Evolutionary conservation across 2,797 vertebrate genomes (phyloP).

Genomic region (Delichon dasypus): DNA sequence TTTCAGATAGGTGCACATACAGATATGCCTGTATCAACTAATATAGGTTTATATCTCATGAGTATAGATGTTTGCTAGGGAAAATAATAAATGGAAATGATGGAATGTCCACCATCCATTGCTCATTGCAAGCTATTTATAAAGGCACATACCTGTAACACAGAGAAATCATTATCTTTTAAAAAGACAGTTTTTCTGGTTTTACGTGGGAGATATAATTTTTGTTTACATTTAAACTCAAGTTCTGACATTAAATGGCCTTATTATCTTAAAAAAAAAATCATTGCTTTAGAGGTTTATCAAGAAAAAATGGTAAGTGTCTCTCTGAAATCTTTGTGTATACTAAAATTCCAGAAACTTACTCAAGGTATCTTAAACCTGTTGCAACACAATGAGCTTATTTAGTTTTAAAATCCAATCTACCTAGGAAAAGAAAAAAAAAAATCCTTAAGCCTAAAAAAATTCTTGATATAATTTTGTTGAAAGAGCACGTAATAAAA

Average conservation of each 20-base stretch:
- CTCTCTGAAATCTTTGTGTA: neutral
- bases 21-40: neutral
- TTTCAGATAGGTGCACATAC: neutral
- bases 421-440: neutral
- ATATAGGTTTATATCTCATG: neutral
- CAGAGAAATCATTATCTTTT: neutral
- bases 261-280: neutral
- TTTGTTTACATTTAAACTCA: neutral
- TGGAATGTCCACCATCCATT: neutral
- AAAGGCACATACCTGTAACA: neutral
- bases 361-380: neutral
- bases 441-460: neutral
- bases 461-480: neutral
- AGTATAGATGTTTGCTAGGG: neutral
- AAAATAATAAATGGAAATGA: neutral
- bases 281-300: neutral
- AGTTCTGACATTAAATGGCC: neutral
- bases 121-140: neutral
- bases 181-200: neutral
- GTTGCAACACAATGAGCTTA: neutral
- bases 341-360: neutral
- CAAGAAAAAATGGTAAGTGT: neutral
- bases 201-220: neutral
- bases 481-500: neutral
- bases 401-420: neutral